A percentile compares a stretch with the other conserved stretches of the same genome.
These are phyloP conservation scores for Gavialis gangeticus DNA, from an alignment of 2,113 vertebrate species.

Conservation along the genomic window DNA sequence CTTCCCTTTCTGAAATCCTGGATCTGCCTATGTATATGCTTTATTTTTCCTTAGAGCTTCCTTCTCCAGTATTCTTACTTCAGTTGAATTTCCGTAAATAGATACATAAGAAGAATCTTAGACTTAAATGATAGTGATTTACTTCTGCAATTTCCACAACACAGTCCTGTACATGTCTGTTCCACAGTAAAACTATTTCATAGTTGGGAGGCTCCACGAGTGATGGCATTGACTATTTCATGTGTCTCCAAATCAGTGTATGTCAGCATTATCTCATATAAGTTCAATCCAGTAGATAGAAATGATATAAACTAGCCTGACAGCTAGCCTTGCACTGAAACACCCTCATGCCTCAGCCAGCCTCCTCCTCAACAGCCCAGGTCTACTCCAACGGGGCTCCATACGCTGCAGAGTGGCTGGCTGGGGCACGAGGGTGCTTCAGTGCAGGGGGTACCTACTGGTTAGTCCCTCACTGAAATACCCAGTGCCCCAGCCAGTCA, in stretches of 20 bases:
- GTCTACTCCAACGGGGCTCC: too few species aligned
- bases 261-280: constrained; percentile 19
- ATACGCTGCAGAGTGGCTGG: too few species aligned
- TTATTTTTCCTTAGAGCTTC: background rate
- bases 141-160: background rate
- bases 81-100: background rate
- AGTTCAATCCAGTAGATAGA: background rate
- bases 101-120: background rate
- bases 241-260: background rate
- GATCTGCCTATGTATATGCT: too few species aligned
- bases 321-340: too few species aligned
- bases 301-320: too few species aligned
- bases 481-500: too few species aligned
- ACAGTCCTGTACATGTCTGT: constrained; percentile 3
- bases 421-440: too few species aligned
- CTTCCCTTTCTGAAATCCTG: background rate
- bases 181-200: background rate
- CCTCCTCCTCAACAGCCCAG: too few species aligned
- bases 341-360: too few species aligned
- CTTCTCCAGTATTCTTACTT: background rate
- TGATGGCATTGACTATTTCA: constrained; percentile 14
- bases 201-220: background rate
- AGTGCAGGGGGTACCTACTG: too few species aligned
- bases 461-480: too few species aligned
- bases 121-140: background rate